phyloP scores from a whole-genome alignment of 2,888 invertebrate species.

The Chrysotoxum bicinctum region DNA sequence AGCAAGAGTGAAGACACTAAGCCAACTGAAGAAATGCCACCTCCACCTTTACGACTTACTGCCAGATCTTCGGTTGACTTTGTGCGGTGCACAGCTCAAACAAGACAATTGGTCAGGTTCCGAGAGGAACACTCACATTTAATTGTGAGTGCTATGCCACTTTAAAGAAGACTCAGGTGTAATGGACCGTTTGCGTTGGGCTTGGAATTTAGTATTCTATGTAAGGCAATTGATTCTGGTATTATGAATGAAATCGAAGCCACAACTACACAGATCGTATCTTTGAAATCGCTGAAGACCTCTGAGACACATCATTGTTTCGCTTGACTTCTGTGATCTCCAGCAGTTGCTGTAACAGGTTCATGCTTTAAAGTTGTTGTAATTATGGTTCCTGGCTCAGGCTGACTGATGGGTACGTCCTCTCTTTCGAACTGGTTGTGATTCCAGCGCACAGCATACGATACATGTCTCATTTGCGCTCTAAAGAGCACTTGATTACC shows the following conservation, averaged over 20 bases:
- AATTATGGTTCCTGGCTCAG: conserved; percentile 54
- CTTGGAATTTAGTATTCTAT: conserved; percentile 20
- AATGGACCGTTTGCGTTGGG: conserved; percentile 6
- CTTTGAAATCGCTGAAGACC: conserved; percentile 2
- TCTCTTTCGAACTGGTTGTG: conserved; percentile 17
- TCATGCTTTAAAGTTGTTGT: conserved; percentile 38
- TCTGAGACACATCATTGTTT: conserved; percentile 39
- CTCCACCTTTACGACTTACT: conserved; percentile 26
- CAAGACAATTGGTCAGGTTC: conserved; percentile 27
- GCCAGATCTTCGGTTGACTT: background rate
- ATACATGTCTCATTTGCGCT: conserved; percentile 51
- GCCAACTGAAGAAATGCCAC: conserved; percentile 25
- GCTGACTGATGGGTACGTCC: conserved; percentile 53
- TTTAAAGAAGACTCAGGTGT: conserved; percentile 12
- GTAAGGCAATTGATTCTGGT: conserved; percentile 11
- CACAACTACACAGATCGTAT: conserved; percentile 25
- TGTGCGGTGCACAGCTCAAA: background rate
- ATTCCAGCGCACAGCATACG: background rate
- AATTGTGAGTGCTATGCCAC: background rate
- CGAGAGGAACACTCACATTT: background rate
- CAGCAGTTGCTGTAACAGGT: conserved; percentile 45
- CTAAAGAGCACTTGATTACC: conserved; percentile 73
- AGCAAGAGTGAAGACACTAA: conserved; percentile 22
- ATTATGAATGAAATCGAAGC: conserved; percentile 53
- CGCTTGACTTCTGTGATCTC: conserved; percentile 49